phyloP scores from a whole-genome alignment of 2,888 invertebrate genomes.

The Homarus gammarus region DNA sequence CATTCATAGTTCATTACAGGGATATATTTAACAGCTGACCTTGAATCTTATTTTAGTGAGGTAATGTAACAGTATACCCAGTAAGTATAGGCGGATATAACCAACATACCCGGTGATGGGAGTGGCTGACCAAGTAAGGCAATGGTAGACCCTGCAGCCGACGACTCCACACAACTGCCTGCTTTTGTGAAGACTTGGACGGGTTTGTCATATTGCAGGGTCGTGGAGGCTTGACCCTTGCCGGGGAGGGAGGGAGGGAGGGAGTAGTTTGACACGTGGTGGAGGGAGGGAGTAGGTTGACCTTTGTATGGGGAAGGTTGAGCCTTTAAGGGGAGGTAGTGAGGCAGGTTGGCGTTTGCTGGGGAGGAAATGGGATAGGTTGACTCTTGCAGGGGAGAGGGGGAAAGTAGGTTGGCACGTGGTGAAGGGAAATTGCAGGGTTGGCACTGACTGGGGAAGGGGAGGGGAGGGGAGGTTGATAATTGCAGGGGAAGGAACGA shows the following conservation, averaged over 20 bases:
- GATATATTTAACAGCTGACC: too few species aligned
- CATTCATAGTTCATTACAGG: too few species aligned
- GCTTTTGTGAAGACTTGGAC: not conserved
- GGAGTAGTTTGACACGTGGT: too few species aligned
- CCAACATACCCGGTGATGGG: not conserved
- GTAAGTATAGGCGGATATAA: not conserved
- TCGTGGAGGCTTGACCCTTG: not conserved
- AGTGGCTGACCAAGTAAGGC: not conserved
- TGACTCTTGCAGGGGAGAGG: not conserved
- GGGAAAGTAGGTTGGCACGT: not conserved
- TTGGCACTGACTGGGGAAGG: too few species aligned
- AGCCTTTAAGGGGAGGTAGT: conserved; percentile 20
- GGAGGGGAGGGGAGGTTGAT: not conserved
- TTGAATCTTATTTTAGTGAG: too few species aligned
- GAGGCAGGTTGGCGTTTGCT: not conserved
- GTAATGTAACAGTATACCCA: too few species aligned
- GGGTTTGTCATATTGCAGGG: not conserved
- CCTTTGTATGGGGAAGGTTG: too few species aligned
- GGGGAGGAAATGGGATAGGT: not conserved
- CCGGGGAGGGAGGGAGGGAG: not conserved
- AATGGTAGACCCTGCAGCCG: too few species aligned
- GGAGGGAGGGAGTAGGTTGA: conserved; percentile 39
- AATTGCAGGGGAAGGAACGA: not conserved
- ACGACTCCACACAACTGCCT: too few species aligned
- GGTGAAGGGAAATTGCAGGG: too few species aligned